A percentile compares a stretch with the other conserved stretches of the same genome.
Evolutionary conservation across 2,797 vertebrate species (phyloP).

Genomic region (Scarus forsteni): DNA sequence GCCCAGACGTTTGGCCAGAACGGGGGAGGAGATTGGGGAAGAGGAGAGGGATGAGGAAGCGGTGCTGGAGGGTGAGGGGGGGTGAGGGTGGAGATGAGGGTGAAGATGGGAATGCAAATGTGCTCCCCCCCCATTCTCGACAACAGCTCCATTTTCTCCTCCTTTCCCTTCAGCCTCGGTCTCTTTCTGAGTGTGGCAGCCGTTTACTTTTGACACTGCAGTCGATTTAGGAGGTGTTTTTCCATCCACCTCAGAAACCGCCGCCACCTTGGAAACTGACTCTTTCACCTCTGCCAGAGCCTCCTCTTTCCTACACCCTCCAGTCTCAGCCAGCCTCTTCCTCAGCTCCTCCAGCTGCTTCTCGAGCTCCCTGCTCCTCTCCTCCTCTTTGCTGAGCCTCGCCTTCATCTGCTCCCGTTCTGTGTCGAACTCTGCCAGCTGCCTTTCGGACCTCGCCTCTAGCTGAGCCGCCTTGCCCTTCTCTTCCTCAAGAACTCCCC

Average conservation of each 20-base stretch:
- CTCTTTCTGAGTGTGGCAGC: conserved; percentile 76
- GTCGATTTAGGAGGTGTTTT: conserved; percentile 64
- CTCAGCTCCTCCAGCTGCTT: conserved; percentile 89
- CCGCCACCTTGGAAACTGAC: conserved; percentile 16
- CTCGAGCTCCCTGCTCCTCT: conserved; percentile 88
- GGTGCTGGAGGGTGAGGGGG: conserved; percentile 91
- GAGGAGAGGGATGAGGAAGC: conserved; percentile 95
- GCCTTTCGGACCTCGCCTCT: conserved; percentile 90
- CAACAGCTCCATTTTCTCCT: conserved; percentile 73
- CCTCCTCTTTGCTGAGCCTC: conserved; percentile 90
- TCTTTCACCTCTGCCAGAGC: conserved; percentile 43
- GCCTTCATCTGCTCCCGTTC: conserved; percentile 90
- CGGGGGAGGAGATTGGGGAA: conserved; percentile 94
- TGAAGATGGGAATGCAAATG: conserved; percentile 79
- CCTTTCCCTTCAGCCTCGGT: conserved; percentile 70
- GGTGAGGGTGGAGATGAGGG: conserved; percentile 62
- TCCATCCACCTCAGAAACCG: conserved; percentile 81
- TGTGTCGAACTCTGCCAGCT: conserved; percentile 90
- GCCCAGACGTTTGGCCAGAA: conserved; percentile 89
- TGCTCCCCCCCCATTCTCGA: conserved; percentile 86
- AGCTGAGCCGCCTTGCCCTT: conserved; percentile 84
- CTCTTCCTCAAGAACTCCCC: conserved; percentile 87
- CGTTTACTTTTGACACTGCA: conserved; percentile 76
- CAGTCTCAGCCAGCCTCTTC: conserved; percentile 79
- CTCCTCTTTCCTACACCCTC: conserved; percentile 47